These are phyloP conservation scores for Falco biarmicus DNA, from an alignment of 2,797 vertebrate species.

Conservation along the genomic window DNA sequence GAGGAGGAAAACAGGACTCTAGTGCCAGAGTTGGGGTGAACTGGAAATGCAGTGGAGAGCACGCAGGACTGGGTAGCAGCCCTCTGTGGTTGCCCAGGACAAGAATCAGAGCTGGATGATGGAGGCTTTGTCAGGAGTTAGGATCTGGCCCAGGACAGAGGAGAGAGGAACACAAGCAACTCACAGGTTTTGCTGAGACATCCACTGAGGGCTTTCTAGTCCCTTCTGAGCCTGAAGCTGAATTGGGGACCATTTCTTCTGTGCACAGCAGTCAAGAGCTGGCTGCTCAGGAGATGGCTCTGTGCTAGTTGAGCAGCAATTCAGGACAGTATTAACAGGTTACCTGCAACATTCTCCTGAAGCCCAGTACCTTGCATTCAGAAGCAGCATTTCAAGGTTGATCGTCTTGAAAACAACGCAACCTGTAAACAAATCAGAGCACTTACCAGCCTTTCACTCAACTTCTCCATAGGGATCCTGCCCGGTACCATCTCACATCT, in stretches of 20 bases:
- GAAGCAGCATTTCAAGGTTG: not conserved
- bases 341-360: not conserved
- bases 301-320: not conserved
- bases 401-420: not conserved
- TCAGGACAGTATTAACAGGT: not conserved
- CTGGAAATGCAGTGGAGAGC: not conserved
- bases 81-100: not conserved
- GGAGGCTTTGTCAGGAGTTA: not conserved
- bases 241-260: not conserved
- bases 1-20: not conserved
- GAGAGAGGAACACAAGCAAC: not conserved
- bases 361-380: not conserved
- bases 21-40: not conserved
- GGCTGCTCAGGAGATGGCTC: not conserved
- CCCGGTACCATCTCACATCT: not conserved
- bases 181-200: not conserved
- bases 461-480: not conserved
- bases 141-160: not conserved
- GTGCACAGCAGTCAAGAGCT: not conserved
- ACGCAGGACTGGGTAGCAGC: not conserved
- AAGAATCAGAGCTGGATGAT: not conserved
- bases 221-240: not conserved
- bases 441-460: not conserved
- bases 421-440: not conserved
- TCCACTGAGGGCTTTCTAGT: not conserved